Base-by-base conservation (phyloP, 2,888 invertebrate genomes). In the Parascotia fuliginaria region DNA sequence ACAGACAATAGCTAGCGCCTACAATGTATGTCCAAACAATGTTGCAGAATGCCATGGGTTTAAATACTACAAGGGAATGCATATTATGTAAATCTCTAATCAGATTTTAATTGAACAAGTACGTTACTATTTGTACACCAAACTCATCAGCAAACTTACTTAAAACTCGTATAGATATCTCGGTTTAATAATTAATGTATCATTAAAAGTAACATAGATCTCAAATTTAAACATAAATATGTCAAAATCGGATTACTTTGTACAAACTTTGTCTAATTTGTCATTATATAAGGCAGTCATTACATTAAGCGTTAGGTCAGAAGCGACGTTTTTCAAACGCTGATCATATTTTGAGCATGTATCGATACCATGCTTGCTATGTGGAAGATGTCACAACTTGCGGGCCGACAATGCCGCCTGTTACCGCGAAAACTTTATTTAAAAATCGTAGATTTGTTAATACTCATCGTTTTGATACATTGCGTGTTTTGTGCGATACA, bases 301-400 rank as follows among this genome's bases (percentile, higher is more conserved):
- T 42, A 51, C 45, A 65, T 65, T 51, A 55, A 50, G 39, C 46
- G 41, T 56, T 56, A 52, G 56, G 59, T 52, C 39, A 28, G 50
- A 61, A 44, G 42, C 36, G 40, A 59, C 42, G 49, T 61, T 55
- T 52, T 57, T 50, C 50, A 40, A 65, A 50, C 52, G 38, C 50
- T 58, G 22, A 41, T 60, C 59, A 65, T 71, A 65, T 66, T 65
- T 64, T 48, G 43, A 56, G n/a, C 49, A 51, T 55, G 60, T 42
- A 60, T 43, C 60, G 52, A 50, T 68, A 63, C 36, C 53, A 61
- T 70, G 68, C 57, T 43, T 46, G 68, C 61, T 74, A 81, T 78
- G 73, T 79, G 63, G 81, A 82, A 83, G 83, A 84, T 82, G 81
- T 81, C 76, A 77, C 82, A 81, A 79, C 58, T 60, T 48, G 56